Conservation (phyloP, 2,113 vertebrate genomes). For the Tapirus terrestris region DNA sequence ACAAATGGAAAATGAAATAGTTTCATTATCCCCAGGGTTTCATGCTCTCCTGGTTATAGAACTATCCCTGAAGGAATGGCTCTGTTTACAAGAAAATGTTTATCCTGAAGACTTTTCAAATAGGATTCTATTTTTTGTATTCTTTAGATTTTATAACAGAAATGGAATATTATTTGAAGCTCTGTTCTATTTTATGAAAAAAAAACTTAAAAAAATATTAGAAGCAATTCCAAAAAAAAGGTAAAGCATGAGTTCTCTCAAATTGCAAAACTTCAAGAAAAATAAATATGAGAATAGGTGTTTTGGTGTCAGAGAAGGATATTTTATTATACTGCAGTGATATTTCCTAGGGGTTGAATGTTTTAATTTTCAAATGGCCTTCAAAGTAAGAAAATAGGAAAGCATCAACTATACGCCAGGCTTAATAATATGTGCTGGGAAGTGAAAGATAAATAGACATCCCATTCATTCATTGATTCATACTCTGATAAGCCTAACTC, state of each 20-base stretch:
- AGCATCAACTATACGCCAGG: background rate
- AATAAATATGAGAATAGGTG: background rate
- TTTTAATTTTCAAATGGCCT: slow-evolving; percentile 59
- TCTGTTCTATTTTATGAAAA: background rate
- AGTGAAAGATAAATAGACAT: background rate
- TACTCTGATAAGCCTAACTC: background rate
- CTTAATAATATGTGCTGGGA: background rate
- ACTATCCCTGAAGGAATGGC: slow-evolving; percentile 32
- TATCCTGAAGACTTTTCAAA: background rate
- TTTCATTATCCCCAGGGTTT: slow-evolving; percentile 73
- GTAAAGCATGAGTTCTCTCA: background rate
- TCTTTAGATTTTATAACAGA: slow-evolving; percentile 54
- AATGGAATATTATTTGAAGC: slow-evolving; percentile 43
- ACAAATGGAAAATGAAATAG: slow-evolving; percentile 71
- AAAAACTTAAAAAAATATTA: slow-evolving; percentile 40
- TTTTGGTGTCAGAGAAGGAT: background rate
- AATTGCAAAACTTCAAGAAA: background rate
- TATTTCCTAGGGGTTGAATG: background rate
- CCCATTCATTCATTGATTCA: background rate
- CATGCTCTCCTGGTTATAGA: background rate
- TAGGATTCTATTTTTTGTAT: slow-evolving; percentile 46
- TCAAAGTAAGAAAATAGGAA: background rate
- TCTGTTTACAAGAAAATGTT: slow-evolving; percentile 66
- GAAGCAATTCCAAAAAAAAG: background rate
- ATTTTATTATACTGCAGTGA: background rate